Evolutionary conservation across 1,140 invertebrate species (phyloP), one percentile per base, ranked within the genome.

Genomic region (Pachypsylla venusta): DNA sequence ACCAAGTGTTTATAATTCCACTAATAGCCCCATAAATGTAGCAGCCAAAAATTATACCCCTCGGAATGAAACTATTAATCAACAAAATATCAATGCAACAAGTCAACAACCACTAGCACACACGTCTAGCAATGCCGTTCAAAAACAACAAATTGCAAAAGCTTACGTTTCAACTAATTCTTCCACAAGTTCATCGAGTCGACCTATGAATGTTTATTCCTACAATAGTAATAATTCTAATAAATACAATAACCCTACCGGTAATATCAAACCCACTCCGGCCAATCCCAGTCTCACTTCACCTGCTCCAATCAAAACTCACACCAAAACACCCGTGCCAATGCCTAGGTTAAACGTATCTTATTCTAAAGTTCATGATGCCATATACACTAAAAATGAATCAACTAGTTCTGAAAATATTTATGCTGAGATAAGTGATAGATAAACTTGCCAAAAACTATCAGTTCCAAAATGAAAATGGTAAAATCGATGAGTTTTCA

Each of bases 351-450:
- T 48, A 22, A 48, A 48, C 22, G 5, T 48, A 5, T 48, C 42
- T n/a, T 48, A 48, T 48, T 4, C 42, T n/a, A 48, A 48, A 48
- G 42, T 48, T 7, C 42, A 48, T 19, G 42, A 48, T 48, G 42
- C 42, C n/a, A 4, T 48, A n/a, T n/a, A 48, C n/a, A 48, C 16
- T 48, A 22, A 48, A 7, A 48, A 3, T 48, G 42, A n/a, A 48
- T 10, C 42, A 7, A n/a, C 42, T 10, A 48, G 42, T 19, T 48
- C 42, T 19, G 42, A 48, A 48, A 48, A 48, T 48, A 48, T 48
- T 4, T 48, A 48, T 22, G 42, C 42, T 19, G 42, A 48, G 22
- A 48, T 48, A 48, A 48, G 42, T 48, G 42, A 48, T n/a, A 48
- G 42, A 48, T 48, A n/a, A 19, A 48, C n/a, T n/a, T n/a, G n/a